Evolutionary conservation across 2,113 vertebrate genomes (phyloP), one percentile per base, ranked within the genome.

Genomic region (Nerophis ophidion): DNA sequence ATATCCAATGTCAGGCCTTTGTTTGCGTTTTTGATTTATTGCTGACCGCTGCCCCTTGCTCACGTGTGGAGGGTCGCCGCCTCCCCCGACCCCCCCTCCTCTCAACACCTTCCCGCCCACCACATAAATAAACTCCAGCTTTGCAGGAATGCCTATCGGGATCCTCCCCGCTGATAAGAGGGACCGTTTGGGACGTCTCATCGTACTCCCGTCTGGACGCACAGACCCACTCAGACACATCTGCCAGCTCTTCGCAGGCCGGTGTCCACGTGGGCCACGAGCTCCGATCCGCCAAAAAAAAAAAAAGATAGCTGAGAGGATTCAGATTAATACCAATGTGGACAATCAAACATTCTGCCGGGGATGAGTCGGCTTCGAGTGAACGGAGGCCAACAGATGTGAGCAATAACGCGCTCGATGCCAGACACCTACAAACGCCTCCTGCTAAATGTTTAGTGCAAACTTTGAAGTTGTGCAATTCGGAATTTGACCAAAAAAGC

Each of bases 11-110:
- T 88, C 87, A 75, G 61, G 57, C 59, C 67, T 82, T 84, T 86
- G 83, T 89, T 87, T 87, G 75, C 75, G 82, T 89, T 84, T 87
- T 86, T 84, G 79, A 89, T 87, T 85, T 87, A 87, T 83, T 72
- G 75, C 71, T 71, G 74, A 82, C 68, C 78, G 65, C 60, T 71
- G 74, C 81, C 38, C 72, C 80, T 78, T 75, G 67, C 80, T 81
- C 74, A 81, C 84, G 84, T 84, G 79, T 13, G 17, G 63, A 77
- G 72, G 60, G 69, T 74, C 71, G 60, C 71, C 19, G 19, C 19
- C 19, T 3, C 26, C 26, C 26, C 26, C 4, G n/a, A n/a, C n/a
- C 26, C 1, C 69, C 66, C 67, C 81, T 70, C 75, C 75, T 80
- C 68, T 84, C 81, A 82, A 86, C 78, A 85, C 84, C 83, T 87